phyloP scores from a whole-genome alignment of 2,113 vertebrate species.

The Propithecus coquereli region DNA sequence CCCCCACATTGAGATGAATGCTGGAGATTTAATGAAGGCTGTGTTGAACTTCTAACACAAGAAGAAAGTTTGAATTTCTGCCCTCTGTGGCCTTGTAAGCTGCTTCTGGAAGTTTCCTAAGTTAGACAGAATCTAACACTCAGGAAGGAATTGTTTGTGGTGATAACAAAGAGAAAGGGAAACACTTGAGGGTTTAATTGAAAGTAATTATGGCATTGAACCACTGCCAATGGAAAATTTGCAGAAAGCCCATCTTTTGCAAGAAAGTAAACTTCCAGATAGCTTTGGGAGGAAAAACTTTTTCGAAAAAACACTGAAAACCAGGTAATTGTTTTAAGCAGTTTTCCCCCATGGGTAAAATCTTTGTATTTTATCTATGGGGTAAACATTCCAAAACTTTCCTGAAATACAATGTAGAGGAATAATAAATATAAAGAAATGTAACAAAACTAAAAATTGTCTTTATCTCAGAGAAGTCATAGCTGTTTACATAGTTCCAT shows the following conservation, averaged over 20 bases:
- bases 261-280: neutral
- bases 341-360: neutral
- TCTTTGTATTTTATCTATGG: neutral
- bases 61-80: neutral
- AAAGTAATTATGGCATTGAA: constrained; percentile 65
- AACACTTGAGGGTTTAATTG: constrained; percentile 67
- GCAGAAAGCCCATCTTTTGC: constrained; percentile 52
- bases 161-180: constrained; percentile 60
- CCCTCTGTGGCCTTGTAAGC: neutral
- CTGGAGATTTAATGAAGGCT: too few relatives aligned
- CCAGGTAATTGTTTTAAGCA: constrained; percentile 5
- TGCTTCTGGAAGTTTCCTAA: neutral
- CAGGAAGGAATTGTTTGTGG: constrained; percentile 61
- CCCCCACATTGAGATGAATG: rapidly evolving
- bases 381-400: neutral
- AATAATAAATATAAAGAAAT: neutral
- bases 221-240: constrained; percentile 35
- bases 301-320: neutral
- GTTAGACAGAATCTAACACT: neutral
- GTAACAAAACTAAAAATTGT: neutral
- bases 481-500: neutral
- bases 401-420: neutral
- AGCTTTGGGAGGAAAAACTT: neutral
- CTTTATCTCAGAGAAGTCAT: neutral
- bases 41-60: neutral